phyloP scores from a whole-genome alignment of 1,140 invertebrate genomes.

The Drosophila sp. region DNA sequence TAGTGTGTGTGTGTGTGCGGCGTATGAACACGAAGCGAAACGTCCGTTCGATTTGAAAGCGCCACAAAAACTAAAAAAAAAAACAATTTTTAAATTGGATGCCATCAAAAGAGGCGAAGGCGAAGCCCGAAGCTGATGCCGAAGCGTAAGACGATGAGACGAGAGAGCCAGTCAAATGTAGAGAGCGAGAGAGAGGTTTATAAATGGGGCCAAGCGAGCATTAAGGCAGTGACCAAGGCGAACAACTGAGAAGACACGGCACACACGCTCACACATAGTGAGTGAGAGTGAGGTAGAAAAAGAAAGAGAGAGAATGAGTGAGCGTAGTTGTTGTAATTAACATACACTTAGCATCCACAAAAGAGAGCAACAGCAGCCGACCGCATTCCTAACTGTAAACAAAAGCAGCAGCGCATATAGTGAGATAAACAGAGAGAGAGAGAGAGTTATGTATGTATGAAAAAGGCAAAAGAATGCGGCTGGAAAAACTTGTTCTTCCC shows the following conservation, averaged over 20 bases:
- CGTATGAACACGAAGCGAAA: slow-evolving; percentile 53
- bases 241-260: slow-evolving; percentile 50
- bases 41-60: slow-evolving; percentile 70
- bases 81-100: slow-evolving; percentile 22
- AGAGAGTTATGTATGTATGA: slow-evolving; percentile 29
- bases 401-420: slow-evolving; percentile 27
- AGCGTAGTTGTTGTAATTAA: slow-evolving; percentile 53
- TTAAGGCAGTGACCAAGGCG: slow-evolving; percentile 65
- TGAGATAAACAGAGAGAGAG: slow-evolving; percentile 43
- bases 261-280: slow-evolving; percentile 4
- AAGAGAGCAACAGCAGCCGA: slow-evolving; percentile 43
- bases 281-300: slow-evolving; percentile 16
- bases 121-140: slow-evolving; percentile 13
- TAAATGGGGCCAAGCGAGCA: slow-evolving; percentile 72
- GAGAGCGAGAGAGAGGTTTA: slow-evolving; percentile 22
- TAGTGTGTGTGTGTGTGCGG: slow-evolving; percentile 35
- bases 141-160: not conserved
- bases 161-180: not conserved
- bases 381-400: slow-evolving; percentile 80
- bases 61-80: slow-evolving; percentile 74
- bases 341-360: slow-evolving; percentile 30
- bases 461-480: slow-evolving; percentile 51
- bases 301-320: slow-evolving; percentile 16
- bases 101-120: slow-evolving; percentile 21
- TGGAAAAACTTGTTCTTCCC: slow-evolving; percentile 78